phyloP scores from a whole-genome alignment of 2,888 invertebrate genomes.

The Eilema caniola region DNA sequence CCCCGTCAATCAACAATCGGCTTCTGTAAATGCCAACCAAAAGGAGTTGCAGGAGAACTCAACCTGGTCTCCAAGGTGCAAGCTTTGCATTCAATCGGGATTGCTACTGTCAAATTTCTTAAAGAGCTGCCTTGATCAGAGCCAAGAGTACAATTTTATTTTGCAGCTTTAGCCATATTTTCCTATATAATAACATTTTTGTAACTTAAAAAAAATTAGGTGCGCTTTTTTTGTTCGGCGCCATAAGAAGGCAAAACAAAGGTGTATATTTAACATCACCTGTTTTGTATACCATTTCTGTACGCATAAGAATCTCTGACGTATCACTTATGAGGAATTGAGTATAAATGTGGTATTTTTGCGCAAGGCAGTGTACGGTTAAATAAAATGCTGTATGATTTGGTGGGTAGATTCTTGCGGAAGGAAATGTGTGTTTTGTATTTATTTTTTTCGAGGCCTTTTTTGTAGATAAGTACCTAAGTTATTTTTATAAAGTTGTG shows the following conservation, averaged over 20 bases:
- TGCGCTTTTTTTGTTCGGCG: conserved; percentile 40
- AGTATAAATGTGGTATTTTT: conserved; percentile 28
- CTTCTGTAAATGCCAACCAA: no score
- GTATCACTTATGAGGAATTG: conserved; percentile 32
- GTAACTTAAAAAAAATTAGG: conserved; percentile 21
- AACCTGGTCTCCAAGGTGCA: no score
- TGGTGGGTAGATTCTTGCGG: conserved; percentile 18
- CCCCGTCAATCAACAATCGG: no score
- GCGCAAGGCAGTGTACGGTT: conserved; percentile 6
- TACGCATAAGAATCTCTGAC: conserved; percentile 22
- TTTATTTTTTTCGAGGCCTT: conserved; percentile 9
- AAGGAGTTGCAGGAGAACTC: no score
- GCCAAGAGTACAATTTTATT: no score
- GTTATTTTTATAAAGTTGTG: no score
- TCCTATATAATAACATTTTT: no score
- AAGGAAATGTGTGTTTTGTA: conserved; percentile 7
- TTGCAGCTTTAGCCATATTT: no score
- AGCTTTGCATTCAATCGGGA: no score
- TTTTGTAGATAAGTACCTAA: no score
- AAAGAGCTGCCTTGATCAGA: no score
- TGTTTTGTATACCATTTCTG: conserved; percentile 45
- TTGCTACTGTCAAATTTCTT: no score
- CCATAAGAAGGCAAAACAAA: conserved; percentile 54
- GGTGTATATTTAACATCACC: conserved; percentile 54
- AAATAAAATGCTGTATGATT: conserved; percentile 11